Base-by-base conservation (phyloP, 2,797 vertebrate species). In the Gymnoscopelus microlampas region DNA sequence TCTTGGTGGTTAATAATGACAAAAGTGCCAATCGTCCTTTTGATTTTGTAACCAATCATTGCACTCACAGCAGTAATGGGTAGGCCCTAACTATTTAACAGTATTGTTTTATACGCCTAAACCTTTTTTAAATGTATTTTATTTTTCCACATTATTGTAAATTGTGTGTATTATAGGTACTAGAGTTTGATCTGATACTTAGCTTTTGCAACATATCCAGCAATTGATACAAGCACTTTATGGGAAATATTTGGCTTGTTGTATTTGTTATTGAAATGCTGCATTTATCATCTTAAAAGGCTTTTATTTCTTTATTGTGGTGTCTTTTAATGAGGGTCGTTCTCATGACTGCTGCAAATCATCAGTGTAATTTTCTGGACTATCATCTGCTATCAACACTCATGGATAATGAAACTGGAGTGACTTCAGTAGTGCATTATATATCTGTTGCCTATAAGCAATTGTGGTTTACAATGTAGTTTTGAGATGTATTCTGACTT, bases 41-140 rank as follows among this genome's bases (percentile, higher is more conserved):
- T 71, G n/a, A 50, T 77, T 76, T 71, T 82, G 66, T 81, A 79
- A 78, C 84, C 74, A 73, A 81, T 63, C 66, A 35, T 8, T 64
- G 68, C 74, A 65, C 70, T 75, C 83, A 13, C 71, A 48, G 61
- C 66, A 78, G 71, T 78, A 68, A 55, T 29, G 62, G 19, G 49
- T 58, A 76, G 63, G 68, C 4, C 60, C 76, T 76, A 70, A 81
- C 63, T 80, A 89, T 91, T 82, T 80, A 85, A 75, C 65, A 77
- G 66, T 83, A 62, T 83, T 82, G 29, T 88, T 91, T 89, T 88
- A 69, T 81, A 85, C 1, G 14, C 47, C 5, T 26, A 12, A 15
- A 44, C 9, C 24, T 72, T 85, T 88, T 90, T 71, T 83, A 86
- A 80, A 74, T 73, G 71, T 82, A 23, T 76, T 77, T 79, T 85